A percentile compares a stretch with the other conserved stretches of the same genome.
These are phyloP conservation scores for Tinamus major DNA, from an alignment of 2,797 vertebrate genomes.

Conservation along the genomic window DNA sequence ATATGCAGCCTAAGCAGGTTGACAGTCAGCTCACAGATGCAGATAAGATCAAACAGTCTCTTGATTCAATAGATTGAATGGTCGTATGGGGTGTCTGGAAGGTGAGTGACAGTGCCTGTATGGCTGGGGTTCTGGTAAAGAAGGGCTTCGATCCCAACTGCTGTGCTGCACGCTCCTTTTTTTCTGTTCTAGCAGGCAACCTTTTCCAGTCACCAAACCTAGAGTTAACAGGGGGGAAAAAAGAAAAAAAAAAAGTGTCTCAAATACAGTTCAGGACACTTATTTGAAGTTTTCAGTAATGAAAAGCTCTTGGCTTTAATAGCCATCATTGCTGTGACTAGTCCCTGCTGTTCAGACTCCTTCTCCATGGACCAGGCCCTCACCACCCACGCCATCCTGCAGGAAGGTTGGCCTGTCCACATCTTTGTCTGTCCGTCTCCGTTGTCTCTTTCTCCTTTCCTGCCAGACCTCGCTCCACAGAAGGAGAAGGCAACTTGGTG, in stretches of 20 bases:
- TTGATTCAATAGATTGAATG: conserved; percentile 84
- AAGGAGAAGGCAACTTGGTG: not conserved
- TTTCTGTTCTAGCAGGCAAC: conserved; percentile 60
- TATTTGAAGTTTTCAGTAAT: conserved; percentile 72
- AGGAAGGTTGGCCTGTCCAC: not conserved
- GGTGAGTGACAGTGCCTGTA: conserved; percentile 78
- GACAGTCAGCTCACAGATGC: conserved; percentile 86
- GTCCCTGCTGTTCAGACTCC: conserved; percentile 42
- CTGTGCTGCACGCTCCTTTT: conserved; percentile 67
- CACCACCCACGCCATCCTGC: not conserved
- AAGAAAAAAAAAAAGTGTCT: not conserved
- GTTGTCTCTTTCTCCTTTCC: not conserved
- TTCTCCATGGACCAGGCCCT: conserved; percentile 8
- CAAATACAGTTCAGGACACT: conserved; percentile 58
- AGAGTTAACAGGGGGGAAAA: not conserved
- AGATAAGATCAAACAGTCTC: conserved; percentile 86
- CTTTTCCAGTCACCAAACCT: conserved; percentile 63
- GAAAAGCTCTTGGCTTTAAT: conserved; percentile 50
- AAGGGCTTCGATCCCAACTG: conserved; percentile 68
- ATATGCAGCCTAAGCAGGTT: conserved; percentile 84
- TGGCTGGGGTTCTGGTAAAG: conserved; percentile 74
- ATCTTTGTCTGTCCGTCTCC: not conserved
- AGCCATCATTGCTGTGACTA: conserved; percentile 49
- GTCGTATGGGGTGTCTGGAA: conserved; percentile 82
- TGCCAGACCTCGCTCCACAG: not conserved